Evolutionary conservation across 2,797 vertebrate species (phyloP), one percentile per base, ranked within the genome.

Genomic region (Rhinella marina): DNA sequence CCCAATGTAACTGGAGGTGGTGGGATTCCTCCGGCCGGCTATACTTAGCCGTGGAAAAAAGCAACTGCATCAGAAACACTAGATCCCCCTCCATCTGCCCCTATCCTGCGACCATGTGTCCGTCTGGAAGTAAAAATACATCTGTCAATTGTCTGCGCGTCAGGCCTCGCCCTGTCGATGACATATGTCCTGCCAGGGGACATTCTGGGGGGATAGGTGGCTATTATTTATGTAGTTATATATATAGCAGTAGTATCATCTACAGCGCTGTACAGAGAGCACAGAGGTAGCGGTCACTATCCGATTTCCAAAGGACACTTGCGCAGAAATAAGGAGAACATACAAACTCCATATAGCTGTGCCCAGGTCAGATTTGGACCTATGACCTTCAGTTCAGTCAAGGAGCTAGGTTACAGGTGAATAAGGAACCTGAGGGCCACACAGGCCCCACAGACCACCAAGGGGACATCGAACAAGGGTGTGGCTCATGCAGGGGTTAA

Each of bases 71-170:
- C 21, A 82, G 76, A 87, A 91, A 88, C 64, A 48, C 80, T 64
- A 87, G 85, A 90, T 82, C 12, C 23, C 84, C 76, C 48, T 79
- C 72, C 79, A 81, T 86, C 78, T 68, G 72, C 23, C 78, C 77
- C 62, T 50, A 19, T 85, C 32, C 56, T 5, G 14, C 8, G 48
- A 0, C 0, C 17, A 82, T 32, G 25, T 68, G 91, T 73, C 85
- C 88, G 90, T 90, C 77, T 0, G 0, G 91, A 90, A 90, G 75
- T 86, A 85, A 79, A 89, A 86, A 90, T 88, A 90, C 90, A 87
- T 4, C 78, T 81, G 88, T 76, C 75, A 88, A 89, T 79, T n/a
- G 82, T 14, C 52, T 90, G 85, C 56, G 61, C 27, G 32, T 32
- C 78, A 59, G 78, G 56, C 78, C 50, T 54, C 19, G 29, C 23